Conservation (phyloP, 2,888 invertebrate genomes). For the Torymus aiolomorphi region DNA sequence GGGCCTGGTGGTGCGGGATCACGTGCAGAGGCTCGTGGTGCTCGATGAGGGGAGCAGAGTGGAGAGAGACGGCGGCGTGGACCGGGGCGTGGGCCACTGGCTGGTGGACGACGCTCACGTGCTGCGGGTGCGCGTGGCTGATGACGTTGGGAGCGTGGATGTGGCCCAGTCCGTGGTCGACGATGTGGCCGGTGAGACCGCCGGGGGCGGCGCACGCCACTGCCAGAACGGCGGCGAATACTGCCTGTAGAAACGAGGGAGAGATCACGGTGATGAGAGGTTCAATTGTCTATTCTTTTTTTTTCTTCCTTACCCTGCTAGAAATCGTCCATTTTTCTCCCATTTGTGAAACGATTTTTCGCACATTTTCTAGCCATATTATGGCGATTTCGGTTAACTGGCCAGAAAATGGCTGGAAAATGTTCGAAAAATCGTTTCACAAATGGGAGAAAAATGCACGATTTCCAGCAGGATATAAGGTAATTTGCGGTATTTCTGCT, state of each 20-base stretch:
- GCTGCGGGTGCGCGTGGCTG: conserved; percentile 67
- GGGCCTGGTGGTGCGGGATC: conserved; percentile 67
- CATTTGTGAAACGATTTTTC: too few species aligned
- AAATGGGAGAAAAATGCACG: too few species aligned
- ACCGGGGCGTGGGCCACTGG: conserved; percentile 69
- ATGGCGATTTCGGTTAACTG: too few species aligned
- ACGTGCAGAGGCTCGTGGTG: conserved; percentile 72
- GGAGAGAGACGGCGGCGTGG: conserved; percentile 68
- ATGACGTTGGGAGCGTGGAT: conserved; percentile 70
- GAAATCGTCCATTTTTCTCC: too few species aligned
- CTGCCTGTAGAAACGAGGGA: conserved; percentile 64
- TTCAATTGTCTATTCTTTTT: too few species aligned
- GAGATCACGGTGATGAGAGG: too few species aligned
- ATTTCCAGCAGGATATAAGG: too few species aligned
- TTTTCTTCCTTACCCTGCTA: too few species aligned
- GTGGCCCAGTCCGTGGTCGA: conserved; percentile 68
- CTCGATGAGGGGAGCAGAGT: conserved; percentile 64
- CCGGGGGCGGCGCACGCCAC: conserved; percentile 77
- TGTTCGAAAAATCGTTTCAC: too few species aligned
- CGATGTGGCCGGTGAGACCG: conserved; percentile 76
- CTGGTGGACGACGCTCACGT: conserved; percentile 70
- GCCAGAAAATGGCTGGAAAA: too few species aligned
- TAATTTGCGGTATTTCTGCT: too few species aligned
- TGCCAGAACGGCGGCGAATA: conserved; percentile 72
- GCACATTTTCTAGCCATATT: too few species aligned